phyloP scores from a whole-genome alignment of 2,888 invertebrate genomes.

The Gnatocerus cornutus region DNA sequence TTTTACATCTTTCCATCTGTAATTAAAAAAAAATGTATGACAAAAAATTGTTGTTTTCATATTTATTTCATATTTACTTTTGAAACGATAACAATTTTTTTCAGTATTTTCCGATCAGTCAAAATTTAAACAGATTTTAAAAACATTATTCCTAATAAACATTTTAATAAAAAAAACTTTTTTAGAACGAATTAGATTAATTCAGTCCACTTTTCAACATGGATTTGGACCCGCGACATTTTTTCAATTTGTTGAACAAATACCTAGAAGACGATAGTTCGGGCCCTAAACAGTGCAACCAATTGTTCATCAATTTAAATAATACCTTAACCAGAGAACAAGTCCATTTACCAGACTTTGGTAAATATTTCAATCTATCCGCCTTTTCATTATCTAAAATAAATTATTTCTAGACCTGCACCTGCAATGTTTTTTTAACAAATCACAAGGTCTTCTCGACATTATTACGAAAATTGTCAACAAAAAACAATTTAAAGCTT shows the following conservation, averaged over 20 bases:
- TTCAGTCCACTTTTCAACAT: constrained; percentile 44
- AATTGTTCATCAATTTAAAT: constrained; percentile 56
- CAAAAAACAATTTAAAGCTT: constrained; percentile 57
- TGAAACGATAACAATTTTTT: too few species aligned
- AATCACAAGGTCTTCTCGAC: constrained; percentile 58
- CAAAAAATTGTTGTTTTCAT: too few species aligned
- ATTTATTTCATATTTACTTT: too few species aligned
- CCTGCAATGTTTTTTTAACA: constrained; percentile 62
- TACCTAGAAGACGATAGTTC: constrained; percentile 48
- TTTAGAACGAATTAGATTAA: too few species aligned
- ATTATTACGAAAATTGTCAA: constrained; percentile 57
- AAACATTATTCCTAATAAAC: too few species aligned
- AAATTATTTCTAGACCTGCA: constrained; percentile 58
- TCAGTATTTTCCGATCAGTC: too few species aligned
- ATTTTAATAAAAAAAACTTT: too few species aligned
- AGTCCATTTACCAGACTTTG: constrained; percentile 55
- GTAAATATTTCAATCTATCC: constrained; percentile 41
- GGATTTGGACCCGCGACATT: constrained; percentile 56
- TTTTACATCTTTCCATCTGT: too few species aligned
- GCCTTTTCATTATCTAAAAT: background rate
- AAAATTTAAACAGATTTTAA: too few species aligned
- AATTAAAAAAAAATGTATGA: too few species aligned
- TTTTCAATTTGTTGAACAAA: constrained; percentile 52
- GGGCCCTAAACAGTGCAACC: constrained; percentile 52
- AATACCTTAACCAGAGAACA: constrained; percentile 59